Evolutionary conservation across 37 sponge, comb jelly and placozoan genomes (phyloP), one percentile per base, ranked within the genome.

Genomic region (Tethya wilhelma): DNA sequence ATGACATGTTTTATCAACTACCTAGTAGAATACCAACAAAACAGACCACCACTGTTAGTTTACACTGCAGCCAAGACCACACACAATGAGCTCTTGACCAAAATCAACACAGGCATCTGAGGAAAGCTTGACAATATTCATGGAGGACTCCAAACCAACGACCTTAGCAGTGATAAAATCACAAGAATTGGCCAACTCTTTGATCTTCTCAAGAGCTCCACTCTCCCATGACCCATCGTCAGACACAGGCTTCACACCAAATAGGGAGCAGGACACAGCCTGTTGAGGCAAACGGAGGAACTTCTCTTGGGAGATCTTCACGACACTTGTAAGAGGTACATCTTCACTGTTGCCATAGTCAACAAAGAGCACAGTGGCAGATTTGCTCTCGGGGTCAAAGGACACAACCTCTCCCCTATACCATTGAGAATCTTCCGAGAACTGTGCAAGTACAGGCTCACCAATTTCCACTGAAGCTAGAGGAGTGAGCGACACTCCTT

Each of bases 291-390:
- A 71, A 6, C 20, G 31, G 23, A 57, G 5, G 41, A 84, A 83
- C 25, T 72, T 33, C 0, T 17, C n/a, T 8, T 17, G 9, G 12
- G 79, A 23, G 8, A 92, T 59, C 11, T 34, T 20, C 0, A 20
- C 17, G 32, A 82, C 31, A 1, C 49, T 23, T 28, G 79, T 26
- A 20, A 26, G 4, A 23, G 30, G 22, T 0, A 67, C 3, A 0
- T 0, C 20, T 30, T 85, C 93, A 6, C 63, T 38, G 34, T 81
- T 89, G 7, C 93, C 93, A 78, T 85, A 81, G 62, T 94, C 95
- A 32, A 94, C 85, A 55, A 84, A 94, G 34, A 63, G 43, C 0
- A 89, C 94, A 23, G 59, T 30, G 28, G 41, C 79, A 12, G 33
- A 58, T 25, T 75, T 34, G 1, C 12, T 33, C 7, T 2, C 41